Base-by-base conservation (phyloP, 2,797 vertebrate species). In the Danionella dracula region DNA sequence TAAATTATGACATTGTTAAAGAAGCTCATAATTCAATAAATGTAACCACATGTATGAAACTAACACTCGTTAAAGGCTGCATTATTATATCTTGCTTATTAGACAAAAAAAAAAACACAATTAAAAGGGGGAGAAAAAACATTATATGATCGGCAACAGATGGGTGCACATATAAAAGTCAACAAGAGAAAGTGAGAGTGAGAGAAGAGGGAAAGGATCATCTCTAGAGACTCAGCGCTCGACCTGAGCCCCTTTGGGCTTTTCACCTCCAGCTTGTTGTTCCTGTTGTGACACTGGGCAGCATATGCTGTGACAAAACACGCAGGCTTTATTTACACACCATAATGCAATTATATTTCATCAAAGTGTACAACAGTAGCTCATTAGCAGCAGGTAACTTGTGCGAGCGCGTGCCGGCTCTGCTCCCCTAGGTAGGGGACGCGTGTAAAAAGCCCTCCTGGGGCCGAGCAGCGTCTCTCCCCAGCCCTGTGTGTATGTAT, bases 321-420 rank as follows among this genome's bases (percentile, higher is more conserved):
- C 87, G 90, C 90, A 88, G 88, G 84, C 89, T 94, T 92, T 95
- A 95, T 93, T 96, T 92, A 93, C 92, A 91, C 88, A 95, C 89
- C 88, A 84, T 90, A 90, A 93, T 93, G 92, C 93, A 94, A 94
- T 96, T 96, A 95, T 92, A 93, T 89, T 90, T 90, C 83, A 93
- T 92, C 91, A 94, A 90, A 95, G 94, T 93, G 92, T 94, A 95
- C 92, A 94, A 93, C 90, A 95, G 94, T 93, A 97, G 92, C 92
- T 97, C 93, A 93, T 94, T 93, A 94, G 86, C 87, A 87, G 86
- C 87, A 88, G 84, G 87, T 90, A 85, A 90, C 90, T 83, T 90
- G 85, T 83, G 87, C 81, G 83, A 72, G 70, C 84, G 77, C 80
- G 87, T 86, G 87, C 83, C 82, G 62, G 78, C 62, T 62, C 76